Evolutionary conservation across 64 coral and sea anemone genomes (phyloP).

Genomic region (Exaiptasia diaphana): DNA sequence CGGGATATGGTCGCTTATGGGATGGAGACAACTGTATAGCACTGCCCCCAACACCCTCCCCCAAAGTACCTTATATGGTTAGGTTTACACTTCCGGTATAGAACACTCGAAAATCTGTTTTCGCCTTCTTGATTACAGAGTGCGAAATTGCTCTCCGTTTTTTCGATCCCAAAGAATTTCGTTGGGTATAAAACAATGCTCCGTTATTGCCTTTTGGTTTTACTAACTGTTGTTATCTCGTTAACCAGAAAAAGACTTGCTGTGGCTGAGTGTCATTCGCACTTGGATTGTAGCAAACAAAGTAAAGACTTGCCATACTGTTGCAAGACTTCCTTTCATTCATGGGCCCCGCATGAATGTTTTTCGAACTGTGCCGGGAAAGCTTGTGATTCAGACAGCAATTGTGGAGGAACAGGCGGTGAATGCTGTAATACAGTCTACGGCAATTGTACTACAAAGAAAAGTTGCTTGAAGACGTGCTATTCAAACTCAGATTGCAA

Average conservation of each 20-base stretch:
- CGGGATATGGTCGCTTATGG: too few species aligned
- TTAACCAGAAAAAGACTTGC: neutral
- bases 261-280: neutral
- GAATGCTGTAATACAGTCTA: slow-evolving; percentile 7
- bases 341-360: neutral
- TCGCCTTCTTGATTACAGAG: too few species aligned
- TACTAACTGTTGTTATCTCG: neutral
- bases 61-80: too few species aligned
- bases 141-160: too few species aligned
- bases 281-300: neutral
- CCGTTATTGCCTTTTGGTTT: neutral
- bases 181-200: neutral
- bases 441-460: neutral
- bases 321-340: neutral
- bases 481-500: neutral
- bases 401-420: slow-evolving; percentile 6
- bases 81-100: too few species aligned
- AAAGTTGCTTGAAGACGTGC: slow-evolving; percentile 6
- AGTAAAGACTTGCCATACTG: neutral
- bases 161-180: too few species aligned
- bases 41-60: too few species aligned
- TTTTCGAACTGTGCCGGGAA: neutral
- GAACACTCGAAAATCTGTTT: too few species aligned
- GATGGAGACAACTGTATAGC: too few species aligned
- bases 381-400: neutral